A percentile compares a stretch with the other conserved stretches of the same genome.
Evolutionary conservation across 2,797 vertebrate species (phyloP).

Genomic region (Petrocephalus schoutedeni): DNA sequence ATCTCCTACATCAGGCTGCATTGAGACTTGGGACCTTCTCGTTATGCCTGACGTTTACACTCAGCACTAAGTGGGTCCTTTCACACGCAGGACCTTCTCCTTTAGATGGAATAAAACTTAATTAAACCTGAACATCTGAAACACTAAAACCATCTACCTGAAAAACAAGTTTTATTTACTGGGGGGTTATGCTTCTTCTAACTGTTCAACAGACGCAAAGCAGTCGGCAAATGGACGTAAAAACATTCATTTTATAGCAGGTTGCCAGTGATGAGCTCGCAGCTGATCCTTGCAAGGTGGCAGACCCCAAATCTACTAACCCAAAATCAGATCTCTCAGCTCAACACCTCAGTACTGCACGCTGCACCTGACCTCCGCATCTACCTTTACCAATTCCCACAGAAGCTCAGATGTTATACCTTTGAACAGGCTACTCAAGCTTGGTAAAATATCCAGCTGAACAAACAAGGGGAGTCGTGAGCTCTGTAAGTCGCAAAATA

Average conservation of each 20-base stretch:
- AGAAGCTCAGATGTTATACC: not conserved
- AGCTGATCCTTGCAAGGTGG: not conserved
- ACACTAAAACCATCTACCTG: not conserved
- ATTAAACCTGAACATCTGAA: not conserved
- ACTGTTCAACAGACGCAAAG: not conserved
- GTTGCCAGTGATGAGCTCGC: not conserved
- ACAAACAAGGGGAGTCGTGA: too few relatives aligned
- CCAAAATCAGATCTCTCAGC: not conserved
- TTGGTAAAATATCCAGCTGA: not conserved
- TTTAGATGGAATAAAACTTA: not conserved
- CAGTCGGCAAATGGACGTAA: not conserved
- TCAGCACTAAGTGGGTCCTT: not conserved
- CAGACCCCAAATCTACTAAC: not conserved
- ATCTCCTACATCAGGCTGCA: not conserved
- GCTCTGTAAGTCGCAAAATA: not conserved
- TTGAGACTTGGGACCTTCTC: not conserved
- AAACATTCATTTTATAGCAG: not conserved
- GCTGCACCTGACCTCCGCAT: not conserved
- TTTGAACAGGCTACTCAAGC: not conserved
- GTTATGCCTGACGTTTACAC: not conserved
- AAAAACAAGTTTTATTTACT: not conserved
- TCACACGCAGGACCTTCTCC: not conserved
- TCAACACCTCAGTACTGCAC: not conserved
- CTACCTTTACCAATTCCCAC: not conserved
- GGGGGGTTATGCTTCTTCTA: not conserved